A percentile compares a stretch with the other conserved stretches of the same genome.
Conservation (phyloP, 2,797 vertebrate species). For the Cyclura pinguis region DNA sequence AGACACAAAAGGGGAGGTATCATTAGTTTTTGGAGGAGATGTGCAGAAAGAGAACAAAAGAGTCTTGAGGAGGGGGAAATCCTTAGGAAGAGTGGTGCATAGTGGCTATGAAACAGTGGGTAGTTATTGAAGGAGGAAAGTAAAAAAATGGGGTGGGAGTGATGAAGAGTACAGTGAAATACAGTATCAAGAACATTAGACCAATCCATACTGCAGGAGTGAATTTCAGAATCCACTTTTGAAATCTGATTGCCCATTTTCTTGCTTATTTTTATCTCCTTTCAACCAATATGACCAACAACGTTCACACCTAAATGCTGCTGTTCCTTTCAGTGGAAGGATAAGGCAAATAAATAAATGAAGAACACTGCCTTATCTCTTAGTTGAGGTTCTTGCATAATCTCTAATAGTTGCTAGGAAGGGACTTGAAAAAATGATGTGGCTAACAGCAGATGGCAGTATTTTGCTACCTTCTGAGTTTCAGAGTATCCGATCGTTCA, state of each 20-base stretch:
- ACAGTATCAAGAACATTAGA: background rate
- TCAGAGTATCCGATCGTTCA: background rate
- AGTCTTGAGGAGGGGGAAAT: background rate
- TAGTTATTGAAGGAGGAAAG: background rate
- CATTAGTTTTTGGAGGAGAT: background rate
- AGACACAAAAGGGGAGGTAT: background rate
- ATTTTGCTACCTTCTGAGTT: constrained; percentile 9
- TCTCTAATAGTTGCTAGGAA: background rate
- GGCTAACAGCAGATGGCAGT: constrained; percentile 70
- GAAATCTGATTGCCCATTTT: constrained; percentile 8
- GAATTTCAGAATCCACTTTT: background rate
- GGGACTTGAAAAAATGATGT: background rate
- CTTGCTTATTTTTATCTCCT: background rate
- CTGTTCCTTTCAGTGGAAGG: background rate
- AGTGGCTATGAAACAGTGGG: background rate
- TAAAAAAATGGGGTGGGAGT: background rate
- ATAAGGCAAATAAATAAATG: background rate
- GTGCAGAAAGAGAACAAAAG: background rate
- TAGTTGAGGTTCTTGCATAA: background rate
- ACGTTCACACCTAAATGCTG: background rate
- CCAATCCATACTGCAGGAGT: background rate
- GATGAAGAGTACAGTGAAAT: background rate
- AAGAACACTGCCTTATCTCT: background rate
- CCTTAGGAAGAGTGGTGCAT: no score
- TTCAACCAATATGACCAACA: constrained; percentile 1